Percentiles rank a stretch among this genome's conserved stretches.
Evolutionary conservation across 2,888 invertebrate species (phyloP).

Genomic region (Agrotis clavis): DNA sequence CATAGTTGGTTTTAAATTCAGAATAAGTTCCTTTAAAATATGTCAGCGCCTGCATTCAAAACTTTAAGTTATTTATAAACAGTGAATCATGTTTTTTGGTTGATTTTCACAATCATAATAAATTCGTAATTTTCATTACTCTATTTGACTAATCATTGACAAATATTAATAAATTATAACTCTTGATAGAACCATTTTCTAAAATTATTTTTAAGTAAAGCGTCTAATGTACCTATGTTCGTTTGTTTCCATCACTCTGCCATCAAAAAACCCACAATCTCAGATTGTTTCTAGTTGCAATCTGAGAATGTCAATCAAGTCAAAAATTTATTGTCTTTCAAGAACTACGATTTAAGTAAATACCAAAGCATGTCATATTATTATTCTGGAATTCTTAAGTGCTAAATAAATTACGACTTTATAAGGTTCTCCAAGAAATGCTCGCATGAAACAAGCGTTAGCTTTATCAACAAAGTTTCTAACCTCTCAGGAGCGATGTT

Average conservation of each 20-base stretch:
- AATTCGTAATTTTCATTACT: constrained; percentile 3
- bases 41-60: neutral
- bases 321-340: neutral
- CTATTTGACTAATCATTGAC: neutral
- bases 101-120: constrained; percentile 16
- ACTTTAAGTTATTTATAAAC: neutral
- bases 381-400: too few relatives aligned
- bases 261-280: too few relatives aligned
- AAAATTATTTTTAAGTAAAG: neutral
- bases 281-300: too few relatives aligned
- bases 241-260: too few relatives aligned
- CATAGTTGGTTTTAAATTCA: neutral
- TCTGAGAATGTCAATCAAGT: neutral
- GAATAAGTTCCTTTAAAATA: neutral
- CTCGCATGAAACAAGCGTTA: constrained; percentile 30
- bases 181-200: neutral
- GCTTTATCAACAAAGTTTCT: constrained; percentile 55
- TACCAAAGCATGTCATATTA: too few relatives aligned
- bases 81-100: constrained; percentile 1
- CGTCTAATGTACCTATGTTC: neutral
- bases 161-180: constrained; percentile 7
- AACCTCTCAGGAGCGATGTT: constrained; percentile 62
- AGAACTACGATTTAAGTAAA: neutral
- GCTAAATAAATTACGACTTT: neutral
- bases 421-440: neutral